These are phyloP conservation scores for Dolichoris vasculosae DNA, from an alignment of 1,140 invertebrate genomes.

Conservation along the genomic window DNA sequence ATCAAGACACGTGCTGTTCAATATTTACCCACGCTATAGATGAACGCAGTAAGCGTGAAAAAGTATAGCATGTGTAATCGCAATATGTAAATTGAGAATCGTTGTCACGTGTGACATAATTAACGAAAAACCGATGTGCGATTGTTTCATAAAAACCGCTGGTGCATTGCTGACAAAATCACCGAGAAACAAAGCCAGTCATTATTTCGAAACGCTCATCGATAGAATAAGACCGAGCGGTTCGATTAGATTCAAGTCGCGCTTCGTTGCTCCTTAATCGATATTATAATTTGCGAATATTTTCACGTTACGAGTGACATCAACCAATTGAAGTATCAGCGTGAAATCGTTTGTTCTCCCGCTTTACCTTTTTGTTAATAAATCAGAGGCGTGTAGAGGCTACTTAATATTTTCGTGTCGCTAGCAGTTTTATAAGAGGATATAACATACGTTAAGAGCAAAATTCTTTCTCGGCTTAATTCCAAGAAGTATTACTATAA, in stretches of 20 bases:
- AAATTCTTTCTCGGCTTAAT: too few species aligned
- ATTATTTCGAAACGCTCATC: neutral
- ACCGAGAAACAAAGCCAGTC: neutral
- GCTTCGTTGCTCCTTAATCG: neutral
- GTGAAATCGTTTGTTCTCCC: neutral
- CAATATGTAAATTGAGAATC: neutral
- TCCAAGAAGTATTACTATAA: too few species aligned
- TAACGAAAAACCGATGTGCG: neutral
- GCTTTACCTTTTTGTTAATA: neutral
- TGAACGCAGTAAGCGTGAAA: neutral
- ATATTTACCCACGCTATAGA: constrained; percentile 19
- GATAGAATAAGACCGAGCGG: neutral
- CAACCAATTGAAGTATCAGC: neutral
- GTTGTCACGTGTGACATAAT: neutral
- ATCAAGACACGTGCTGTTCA: constrained; percentile 24
- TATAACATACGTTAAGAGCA: too few species aligned
- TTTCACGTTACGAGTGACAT: constrained; percentile 6
- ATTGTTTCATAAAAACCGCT: neutral
- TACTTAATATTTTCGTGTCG: neutral
- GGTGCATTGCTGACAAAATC: neutral
- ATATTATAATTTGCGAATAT: constrained; percentile 6
- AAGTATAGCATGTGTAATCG: neutral
- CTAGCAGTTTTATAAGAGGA: too few species aligned
- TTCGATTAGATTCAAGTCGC: neutral
- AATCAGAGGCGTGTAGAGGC: neutral